Conservation (phyloP, 2,797 vertebrate species). For the Mastacembelus armatus region DNA sequence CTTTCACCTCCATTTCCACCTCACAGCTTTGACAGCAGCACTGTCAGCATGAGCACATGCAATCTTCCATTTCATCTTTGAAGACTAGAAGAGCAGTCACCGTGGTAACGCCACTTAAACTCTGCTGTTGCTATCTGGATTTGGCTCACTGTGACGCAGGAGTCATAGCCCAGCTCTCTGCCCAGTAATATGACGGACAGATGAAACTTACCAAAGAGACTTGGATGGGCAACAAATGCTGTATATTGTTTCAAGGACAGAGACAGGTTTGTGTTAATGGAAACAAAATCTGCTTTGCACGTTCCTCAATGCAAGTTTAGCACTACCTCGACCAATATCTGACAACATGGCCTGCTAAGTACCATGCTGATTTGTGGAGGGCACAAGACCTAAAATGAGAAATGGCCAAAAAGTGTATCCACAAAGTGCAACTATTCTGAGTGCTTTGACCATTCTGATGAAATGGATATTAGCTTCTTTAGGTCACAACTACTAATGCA, state of each 20-base stretch:
- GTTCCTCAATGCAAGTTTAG: background rate
- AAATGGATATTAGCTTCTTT: too few relatives aligned
- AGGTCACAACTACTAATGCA: too few relatives aligned
- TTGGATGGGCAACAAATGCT: background rate
- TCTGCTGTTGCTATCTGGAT: constrained; percentile 50
- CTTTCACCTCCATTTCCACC: constrained; percentile 3
- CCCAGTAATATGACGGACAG: background rate
- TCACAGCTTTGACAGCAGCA: constrained; percentile 23
- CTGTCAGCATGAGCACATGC: constrained; percentile 19
- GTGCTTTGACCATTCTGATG: too few relatives aligned
- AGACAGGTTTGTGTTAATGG: background rate
- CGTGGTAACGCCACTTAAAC: constrained; percentile 57
- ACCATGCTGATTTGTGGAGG: too few relatives aligned
- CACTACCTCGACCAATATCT: constrained; percentile 1
- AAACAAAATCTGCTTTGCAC: background rate
- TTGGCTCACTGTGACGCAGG: constrained; percentile 43
- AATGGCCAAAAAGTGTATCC: too few relatives aligned
- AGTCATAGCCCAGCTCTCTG: constrained; percentile 42
- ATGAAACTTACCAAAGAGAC: constrained; percentile 14
- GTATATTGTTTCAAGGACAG: background rate
- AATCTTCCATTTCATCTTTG: constrained; percentile 51
- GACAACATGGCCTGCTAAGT: background rate
- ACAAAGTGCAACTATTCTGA: too few relatives aligned
- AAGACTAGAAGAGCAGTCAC: constrained; percentile 37
- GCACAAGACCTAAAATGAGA: background rate